Evolutionary conservation across 2,797 vertebrate species (phyloP).

Genomic region (Decapterus maruadsi): DNA sequence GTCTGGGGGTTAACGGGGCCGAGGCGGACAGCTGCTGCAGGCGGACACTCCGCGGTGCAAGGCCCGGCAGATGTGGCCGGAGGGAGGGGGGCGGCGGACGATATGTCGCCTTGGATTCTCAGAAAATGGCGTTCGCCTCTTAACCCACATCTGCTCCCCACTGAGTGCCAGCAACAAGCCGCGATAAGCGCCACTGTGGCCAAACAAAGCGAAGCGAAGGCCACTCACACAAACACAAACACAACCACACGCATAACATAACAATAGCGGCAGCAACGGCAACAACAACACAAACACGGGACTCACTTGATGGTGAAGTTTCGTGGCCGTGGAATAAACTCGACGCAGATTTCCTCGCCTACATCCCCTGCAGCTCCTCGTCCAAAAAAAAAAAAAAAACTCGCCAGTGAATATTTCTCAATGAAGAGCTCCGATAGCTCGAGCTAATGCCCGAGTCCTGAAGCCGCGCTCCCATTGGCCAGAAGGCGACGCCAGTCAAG

Average conservation of each 20-base stretch:
- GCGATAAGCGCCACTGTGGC: neutral
- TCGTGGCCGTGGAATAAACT: slow-evolving; percentile 31
- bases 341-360: slow-evolving; percentile 40
- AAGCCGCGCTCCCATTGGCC: slow-evolving; percentile 70
- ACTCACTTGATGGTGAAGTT: slow-evolving; percentile 62
- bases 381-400: slow-evolving; percentile 38
- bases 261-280: too few species aligned
- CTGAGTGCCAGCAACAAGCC: slow-evolving; percentile 27
- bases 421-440: slow-evolving; percentile 73
- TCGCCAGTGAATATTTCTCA: slow-evolving; percentile 82
- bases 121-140: slow-evolving; percentile 86
- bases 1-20: too few species aligned
- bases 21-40: slow-evolving; percentile 6
- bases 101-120: slow-evolving; percentile 45
- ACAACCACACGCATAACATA: too few species aligned
- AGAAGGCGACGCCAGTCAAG: slow-evolving; percentile 44
- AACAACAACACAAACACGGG: neutral
- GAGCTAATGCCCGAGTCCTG: neutral
- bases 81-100: slow-evolving; percentile 48
- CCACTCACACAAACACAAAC: neutral
- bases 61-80: neutral
- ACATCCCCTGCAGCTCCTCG: slow-evolving; percentile 65
- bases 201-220: neutral
- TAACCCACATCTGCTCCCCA: slow-evolving; percentile 18
- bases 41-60: neutral